Conservation (phyloP, 2,113 vertebrate species). For the Saccopteryx bilineata region DNA sequence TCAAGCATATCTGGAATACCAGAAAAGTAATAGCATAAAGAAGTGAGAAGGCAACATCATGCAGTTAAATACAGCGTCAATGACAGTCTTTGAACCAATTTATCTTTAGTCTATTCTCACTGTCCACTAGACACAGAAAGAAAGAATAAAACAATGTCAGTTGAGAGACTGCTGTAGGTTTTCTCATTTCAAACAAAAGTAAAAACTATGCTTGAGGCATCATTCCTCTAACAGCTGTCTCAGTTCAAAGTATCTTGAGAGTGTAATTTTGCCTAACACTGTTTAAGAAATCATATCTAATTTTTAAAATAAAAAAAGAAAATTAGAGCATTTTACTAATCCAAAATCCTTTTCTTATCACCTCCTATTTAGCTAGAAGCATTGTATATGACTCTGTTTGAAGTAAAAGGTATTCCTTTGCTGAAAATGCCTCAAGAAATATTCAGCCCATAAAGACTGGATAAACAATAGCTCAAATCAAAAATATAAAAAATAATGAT, state of each 20-base stretch:
- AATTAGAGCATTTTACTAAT: background rate
- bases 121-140: constrained; percentile 10
- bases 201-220: constrained; percentile 1
- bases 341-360: background rate
- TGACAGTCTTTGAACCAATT: background rate
- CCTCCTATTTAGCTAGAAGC: background rate
- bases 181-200: constrained; percentile 39
- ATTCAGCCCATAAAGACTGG: background rate
- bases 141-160: constrained; percentile 37
- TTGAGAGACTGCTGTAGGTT: background rate
- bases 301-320: constrained; percentile 35
- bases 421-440: background rate
- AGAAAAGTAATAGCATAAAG: background rate
- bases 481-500: constrained; percentile 33
- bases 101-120: constrained; percentile 36
- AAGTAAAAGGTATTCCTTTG: background rate
- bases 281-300: background rate
- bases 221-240: background rate
- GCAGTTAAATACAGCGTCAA: constrained; percentile 6
- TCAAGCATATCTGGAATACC: background rate
- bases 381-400: background rate
- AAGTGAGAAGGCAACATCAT: background rate
- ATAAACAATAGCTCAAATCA: background rate
- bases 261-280: background rate
- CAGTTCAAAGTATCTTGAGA: background rate